Evolutionary conservation across 2,888 invertebrate species (phyloP).

Genomic region (Cantharis nigra): DNA sequence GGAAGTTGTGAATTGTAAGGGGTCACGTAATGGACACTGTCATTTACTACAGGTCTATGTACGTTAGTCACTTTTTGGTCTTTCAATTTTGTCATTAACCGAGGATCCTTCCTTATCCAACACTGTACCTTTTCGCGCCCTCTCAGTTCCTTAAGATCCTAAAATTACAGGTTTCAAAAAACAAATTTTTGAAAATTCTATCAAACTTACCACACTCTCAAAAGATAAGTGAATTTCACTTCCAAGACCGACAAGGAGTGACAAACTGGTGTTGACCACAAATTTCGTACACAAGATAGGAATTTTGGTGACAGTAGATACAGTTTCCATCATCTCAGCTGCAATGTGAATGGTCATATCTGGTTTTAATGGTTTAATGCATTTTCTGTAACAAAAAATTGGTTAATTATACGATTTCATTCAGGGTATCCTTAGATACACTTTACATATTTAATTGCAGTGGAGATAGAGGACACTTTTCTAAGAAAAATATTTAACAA

Average conservation of each 20-base stretch:
- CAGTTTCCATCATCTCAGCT: slow-evolving; percentile 56
- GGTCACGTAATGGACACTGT: slow-evolving; percentile 59
- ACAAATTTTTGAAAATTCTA: neutral
- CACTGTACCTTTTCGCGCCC: slow-evolving; percentile 56
- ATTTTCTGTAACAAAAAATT: slow-evolving; percentile 47
- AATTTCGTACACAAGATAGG: slow-evolving; percentile 58
- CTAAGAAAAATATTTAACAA: no score
- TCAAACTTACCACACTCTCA: slow-evolving; percentile 7
- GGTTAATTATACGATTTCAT: neutral
- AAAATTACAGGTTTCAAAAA: neutral
- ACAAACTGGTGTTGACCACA: slow-evolving; percentile 49
- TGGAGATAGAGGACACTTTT: no score
- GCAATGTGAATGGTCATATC: slow-evolving; percentile 65
- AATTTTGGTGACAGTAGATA: slow-evolving; percentile 59
- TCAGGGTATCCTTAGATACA: no score
- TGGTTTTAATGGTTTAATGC: slow-evolving; percentile 67
- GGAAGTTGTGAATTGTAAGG: slow-evolving; percentile 47
- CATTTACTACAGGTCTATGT: slow-evolving; percentile 53
- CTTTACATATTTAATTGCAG: no score
- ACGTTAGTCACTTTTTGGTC: slow-evolving; percentile 52
- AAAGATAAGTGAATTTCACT: slow-evolving; percentile 34
- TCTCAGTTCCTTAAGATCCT: slow-evolving; percentile 37
- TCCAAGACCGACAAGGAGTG: slow-evolving; percentile 64
- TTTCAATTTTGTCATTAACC: slow-evolving; percentile 24
- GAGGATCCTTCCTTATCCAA: slow-evolving; percentile 55